Evolutionary conservation across 2,113 vertebrate species (phyloP).

Genomic region (Charina bottae): DNA sequence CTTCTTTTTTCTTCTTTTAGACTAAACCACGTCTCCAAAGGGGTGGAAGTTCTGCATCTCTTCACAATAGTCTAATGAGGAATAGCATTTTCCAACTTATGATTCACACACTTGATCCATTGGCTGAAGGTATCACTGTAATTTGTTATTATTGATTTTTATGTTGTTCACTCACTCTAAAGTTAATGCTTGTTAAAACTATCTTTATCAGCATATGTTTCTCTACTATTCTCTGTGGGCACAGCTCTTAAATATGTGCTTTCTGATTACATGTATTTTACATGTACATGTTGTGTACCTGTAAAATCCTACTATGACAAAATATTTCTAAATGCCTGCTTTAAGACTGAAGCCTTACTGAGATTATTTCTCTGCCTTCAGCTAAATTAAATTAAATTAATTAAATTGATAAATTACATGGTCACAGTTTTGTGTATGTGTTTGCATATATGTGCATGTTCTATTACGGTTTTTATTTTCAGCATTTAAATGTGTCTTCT

Average conservation of each 20-base stretch:
- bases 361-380: conserved; percentile 18
- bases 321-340: neutral
- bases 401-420: neutral
- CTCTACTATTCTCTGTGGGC: neutral
- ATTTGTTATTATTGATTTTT: neutral
- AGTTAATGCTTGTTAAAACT: neutral
- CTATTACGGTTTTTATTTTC: conserved; percentile 45
- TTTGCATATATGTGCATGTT: conserved; percentile 17
- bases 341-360: neutral
- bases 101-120: conserved; percentile 96
- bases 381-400: conserved; percentile 39
- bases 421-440: neutral
- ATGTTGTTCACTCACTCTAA: conserved; percentile 20
- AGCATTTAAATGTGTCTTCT: conserved; percentile 28
- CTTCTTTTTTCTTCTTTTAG: conserved; percentile 70
- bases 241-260: neutral
- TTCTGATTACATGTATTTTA: neutral
- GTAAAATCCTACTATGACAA: neutral
- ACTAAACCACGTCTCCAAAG: conserved; percentile 90
- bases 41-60: conserved; percentile 93
- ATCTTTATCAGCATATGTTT: conserved; percentile 17
- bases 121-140: conserved; percentile 81
- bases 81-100: conserved; percentile 99
- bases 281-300: neutral
- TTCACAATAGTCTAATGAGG: conserved; percentile 97